phyloP scores from a whole-genome alignment of 2,113 vertebrate species.

The Lontra canadensis region DNA sequence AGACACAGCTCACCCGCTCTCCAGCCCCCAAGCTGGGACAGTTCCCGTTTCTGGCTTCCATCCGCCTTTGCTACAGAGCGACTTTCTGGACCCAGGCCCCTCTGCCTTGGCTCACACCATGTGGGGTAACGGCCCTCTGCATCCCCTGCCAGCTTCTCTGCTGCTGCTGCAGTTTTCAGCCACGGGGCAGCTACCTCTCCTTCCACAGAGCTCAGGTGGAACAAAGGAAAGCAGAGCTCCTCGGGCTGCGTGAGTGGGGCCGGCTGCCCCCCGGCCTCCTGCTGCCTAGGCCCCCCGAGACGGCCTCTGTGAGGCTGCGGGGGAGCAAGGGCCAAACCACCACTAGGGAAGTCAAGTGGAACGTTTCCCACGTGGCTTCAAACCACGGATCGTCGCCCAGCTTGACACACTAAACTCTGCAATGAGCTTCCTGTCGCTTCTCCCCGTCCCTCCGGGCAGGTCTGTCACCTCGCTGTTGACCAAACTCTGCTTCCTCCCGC shows the following conservation, averaged over 20 bases:
- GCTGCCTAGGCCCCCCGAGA: not conserved
- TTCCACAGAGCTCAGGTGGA: not conserved
- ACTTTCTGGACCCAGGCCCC: not conserved
- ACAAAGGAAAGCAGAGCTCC: not conserved
- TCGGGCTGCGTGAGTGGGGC: not conserved
- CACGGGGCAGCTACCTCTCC: not conserved
- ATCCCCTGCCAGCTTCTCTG: not conserved
- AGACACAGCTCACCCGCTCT: not conserved
- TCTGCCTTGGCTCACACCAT: not conserved
- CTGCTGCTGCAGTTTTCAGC: too few relatives aligned
- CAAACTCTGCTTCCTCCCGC: too few relatives aligned
- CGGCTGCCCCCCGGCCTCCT: not conserved
- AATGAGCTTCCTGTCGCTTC: not conserved
- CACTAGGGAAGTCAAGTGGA: not conserved
- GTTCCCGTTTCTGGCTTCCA: not conserved
- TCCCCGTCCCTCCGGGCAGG: not conserved
- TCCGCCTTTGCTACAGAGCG: not conserved
- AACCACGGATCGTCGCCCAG: not conserved
- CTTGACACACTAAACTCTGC: not conserved
- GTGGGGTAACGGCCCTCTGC: rapidly evolving
- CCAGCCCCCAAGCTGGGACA: too few relatives aligned
- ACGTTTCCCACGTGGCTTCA: not conserved
- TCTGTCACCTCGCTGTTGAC: not conserved
- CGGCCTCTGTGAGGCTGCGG: not conserved
- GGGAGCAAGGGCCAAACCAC: not conserved